Base-by-base conservation (phyloP, 30 jellyfish, hydroid and myxozoan species). In the Haliclystus octoradiatus region DNA sequence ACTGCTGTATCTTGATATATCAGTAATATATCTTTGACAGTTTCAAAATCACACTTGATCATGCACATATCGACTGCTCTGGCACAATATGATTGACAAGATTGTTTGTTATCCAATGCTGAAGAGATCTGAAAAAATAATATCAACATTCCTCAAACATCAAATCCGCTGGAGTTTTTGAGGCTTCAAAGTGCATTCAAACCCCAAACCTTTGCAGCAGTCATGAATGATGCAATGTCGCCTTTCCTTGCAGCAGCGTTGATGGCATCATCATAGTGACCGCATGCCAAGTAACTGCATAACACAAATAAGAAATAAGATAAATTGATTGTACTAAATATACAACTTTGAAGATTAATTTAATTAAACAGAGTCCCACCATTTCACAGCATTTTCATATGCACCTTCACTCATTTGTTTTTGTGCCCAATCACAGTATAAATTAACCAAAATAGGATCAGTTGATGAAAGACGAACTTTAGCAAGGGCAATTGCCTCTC, bases 401-500 rank as follows among this genome's bases (percentile, higher is more conserved):
- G 78, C 72, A 22, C 76, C 70, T 61, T 88, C 97, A 3, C 82
- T 68, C 28, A 64, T 70, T 40, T 73, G 84, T 69, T 82, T 80
- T 9, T 76, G 79, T 7, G 93, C 97, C 97, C 97, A 88, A 0
- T 25, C 26, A 63, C 57, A 77, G 66, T 88, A 88, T 2, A 88
- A 73, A 2, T 88, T 93, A 26, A 53, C 33, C 28, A 88, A 50
- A n/a, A 50, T 26, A 1, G 93, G 93, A 47, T 88, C 94, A 50
- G 28, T 50, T 70, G 78, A 74, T 15, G 93, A 27, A 12, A 88
- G 68, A 25, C 86, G 83, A 13, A 75, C 78, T 49, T 88, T 88
- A 31, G 97, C 97, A 32, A 88, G 73, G 14, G 88, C 85, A 49
- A 88, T 53, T 7, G 97, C 97, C 60, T 88, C 97, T 51, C 97